phyloP scores from a whole-genome alignment of 2,888 invertebrate species.

The Liopterus haemorrhoidalis region DNA sequence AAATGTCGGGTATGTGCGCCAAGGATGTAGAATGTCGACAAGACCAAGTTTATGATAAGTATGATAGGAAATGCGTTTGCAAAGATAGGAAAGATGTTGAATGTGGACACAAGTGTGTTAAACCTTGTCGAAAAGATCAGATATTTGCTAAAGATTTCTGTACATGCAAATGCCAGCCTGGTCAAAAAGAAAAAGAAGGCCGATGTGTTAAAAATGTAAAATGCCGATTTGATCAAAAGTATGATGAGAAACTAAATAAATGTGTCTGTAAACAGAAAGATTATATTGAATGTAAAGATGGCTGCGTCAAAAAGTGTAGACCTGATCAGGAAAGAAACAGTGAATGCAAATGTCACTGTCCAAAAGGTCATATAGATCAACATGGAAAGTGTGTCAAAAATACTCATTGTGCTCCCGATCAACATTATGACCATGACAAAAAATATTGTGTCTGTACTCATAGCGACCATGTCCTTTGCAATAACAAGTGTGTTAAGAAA shows the following conservation, averaged over 20 bases:
- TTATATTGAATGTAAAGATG: no score
- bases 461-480: not conserved
- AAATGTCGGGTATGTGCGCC: not conserved
- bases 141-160: not conserved
- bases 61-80: not conserved
- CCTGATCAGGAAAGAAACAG: no score
- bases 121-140: not conserved
- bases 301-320: no score
- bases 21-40: not conserved
- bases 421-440: not conserved
- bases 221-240: not conserved
- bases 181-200: no score
- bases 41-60: not conserved
- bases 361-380: no score
- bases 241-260: not conserved
- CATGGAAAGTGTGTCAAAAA: no score
- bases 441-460: not conserved
- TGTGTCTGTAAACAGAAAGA: not conserved
- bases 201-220: not conserved
- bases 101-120: not conserved
- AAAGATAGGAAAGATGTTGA: not conserved
- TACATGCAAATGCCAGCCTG: not conserved
- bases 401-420: not conserved
- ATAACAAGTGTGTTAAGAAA: no score
- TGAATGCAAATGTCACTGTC: no score